Percentiles rank a stretch among this genome's conserved stretches.
phyloP scores from a whole-genome alignment of 1,140 invertebrate genomes.

The Leptoteleia sp. region DNA sequence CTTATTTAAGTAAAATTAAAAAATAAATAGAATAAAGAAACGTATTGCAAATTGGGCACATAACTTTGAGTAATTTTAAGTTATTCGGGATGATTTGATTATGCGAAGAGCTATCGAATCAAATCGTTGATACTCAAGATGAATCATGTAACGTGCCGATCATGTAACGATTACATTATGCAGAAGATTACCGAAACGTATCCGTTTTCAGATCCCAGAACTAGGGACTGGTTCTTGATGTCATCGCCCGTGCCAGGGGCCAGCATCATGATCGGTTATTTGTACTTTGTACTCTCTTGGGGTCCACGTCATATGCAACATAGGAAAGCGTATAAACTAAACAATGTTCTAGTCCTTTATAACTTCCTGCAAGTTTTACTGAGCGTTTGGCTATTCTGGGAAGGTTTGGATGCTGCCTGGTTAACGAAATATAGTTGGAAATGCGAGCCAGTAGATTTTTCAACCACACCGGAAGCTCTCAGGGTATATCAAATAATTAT shows the following conservation, averaged over 20 bases:
- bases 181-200: constrained; percentile 3
- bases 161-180: neutral
- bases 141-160: neutral
- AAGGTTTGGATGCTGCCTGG: constrained; percentile 85
- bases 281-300: constrained; percentile 87
- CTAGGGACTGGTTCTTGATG: constrained; percentile 92
- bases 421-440: constrained; percentile 88
- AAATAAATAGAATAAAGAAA: no score
- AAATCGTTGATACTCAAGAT: no score
- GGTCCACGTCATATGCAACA: constrained; percentile 91
- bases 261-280: constrained; percentile 85
- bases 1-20: no score
- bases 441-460: constrained; percentile 92
- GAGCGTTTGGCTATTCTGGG: constrained; percentile 88
- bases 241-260: constrained; percentile 87
- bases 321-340: constrained; percentile 89
- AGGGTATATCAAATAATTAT: constrained; percentile 82
- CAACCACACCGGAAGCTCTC: constrained; percentile 86
- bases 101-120: no score
- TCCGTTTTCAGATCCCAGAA: constrained; percentile 86
- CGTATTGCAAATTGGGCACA: no score
- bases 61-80: no score
- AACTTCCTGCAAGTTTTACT: constrained; percentile 90
- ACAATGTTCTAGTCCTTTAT: constrained; percentile 89
- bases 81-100: neutral